Base-by-base conservation (phyloP, 2,888 invertebrate species). In the Sipha maydis region DNA sequence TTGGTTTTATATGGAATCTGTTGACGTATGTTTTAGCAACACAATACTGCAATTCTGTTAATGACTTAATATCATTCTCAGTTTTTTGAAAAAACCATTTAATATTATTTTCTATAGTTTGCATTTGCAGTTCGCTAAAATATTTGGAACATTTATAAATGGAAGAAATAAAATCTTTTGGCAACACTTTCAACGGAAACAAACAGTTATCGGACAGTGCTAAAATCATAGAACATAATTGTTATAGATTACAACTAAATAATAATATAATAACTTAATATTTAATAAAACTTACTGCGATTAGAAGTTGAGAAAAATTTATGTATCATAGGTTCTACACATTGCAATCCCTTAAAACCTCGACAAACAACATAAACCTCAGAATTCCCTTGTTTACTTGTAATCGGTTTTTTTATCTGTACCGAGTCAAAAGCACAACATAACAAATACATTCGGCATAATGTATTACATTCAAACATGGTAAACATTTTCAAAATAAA, bases 321-420 rank as follows among this genome's bases (percentile, higher is more conserved):
- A 91, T 83, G 92, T 93, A 91, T 92, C 92, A 69, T 88, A 2
- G 89, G 83, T 89, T 88, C 85, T 14, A 89, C 77, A 1, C 71
- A 38, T 38, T 86, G 76, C 48, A 80, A 61, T 25, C 90, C 89
- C 75, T 89, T 88, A 91, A 94, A 96, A 38, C 93, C 93, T 48
- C 94, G 91, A 91, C 96, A 96, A 54, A 98, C 93, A 0, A 97
- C 94, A 91, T 99, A 99, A 0, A 96, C 94, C 92, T 99, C 99
- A 0, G 98, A 98, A 92, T 99, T 99, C 14, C 98, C 98, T 91
- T 96, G 95, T 91, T 97, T 97, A n/a, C 98, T 98, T 0, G 97
- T 96, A 0, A 95, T 95, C 0, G 99, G 98, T 92, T 99, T 99
- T 91, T 95, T 96, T 31, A 97, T 93, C 90, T 94, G 93, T 0